A percentile compares a stretch with the other conserved stretches of the same genome.
phyloP scores from a whole-genome alignment of 2,888 invertebrate species.

The Thymelicus sylvestris region DNA sequence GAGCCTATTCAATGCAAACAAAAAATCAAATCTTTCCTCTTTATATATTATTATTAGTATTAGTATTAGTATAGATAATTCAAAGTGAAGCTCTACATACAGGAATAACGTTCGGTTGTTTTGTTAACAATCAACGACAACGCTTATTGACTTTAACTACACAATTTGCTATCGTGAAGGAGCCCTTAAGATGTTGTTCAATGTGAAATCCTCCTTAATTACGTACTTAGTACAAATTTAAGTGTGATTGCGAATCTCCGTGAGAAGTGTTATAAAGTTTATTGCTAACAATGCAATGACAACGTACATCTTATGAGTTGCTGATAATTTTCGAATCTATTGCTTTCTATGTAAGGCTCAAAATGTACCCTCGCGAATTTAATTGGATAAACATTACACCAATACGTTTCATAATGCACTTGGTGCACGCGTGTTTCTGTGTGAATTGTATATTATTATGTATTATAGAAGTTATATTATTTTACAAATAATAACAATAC shows the following conservation, averaged over 20 bases:
- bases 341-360: neutral
- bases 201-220: neutral
- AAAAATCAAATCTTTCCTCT: no score
- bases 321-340: neutral
- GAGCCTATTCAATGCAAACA: no score
- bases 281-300: conserved; percentile 6
- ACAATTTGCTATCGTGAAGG: conserved; percentile 2
- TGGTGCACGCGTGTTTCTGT: neutral
- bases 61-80: no score
- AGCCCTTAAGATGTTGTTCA: neutral
- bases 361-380: neutral
- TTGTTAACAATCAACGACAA: no score
- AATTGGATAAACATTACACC: neutral
- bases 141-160: neutral
- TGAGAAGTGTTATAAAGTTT: conserved; percentile 4
- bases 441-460: neutral
- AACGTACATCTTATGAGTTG: neutral
- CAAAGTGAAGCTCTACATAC: no score
- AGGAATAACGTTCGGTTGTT: no score
- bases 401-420: neutral
- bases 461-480: neutral
- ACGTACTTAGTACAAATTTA: conserved; percentile 12
- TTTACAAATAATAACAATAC: neutral
- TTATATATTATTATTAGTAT: no score
- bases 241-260: conserved; percentile 19